Evolutionary conservation across 2,113 vertebrate species (phyloP).

Genomic region (Ptilonorhynchus violaceus): DNA sequence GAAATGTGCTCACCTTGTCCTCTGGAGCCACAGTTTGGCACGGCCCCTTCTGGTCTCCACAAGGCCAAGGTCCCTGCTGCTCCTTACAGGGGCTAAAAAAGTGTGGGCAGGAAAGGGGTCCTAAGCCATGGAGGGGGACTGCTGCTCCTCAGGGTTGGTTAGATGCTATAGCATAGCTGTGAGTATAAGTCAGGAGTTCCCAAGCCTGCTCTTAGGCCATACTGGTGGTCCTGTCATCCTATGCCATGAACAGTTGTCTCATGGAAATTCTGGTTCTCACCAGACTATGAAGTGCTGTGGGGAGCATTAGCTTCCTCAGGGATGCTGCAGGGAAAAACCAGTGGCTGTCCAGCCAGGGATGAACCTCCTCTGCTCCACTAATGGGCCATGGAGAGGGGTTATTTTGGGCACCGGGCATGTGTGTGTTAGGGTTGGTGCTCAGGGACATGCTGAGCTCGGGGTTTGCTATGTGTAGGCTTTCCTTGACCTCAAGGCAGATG

Average conservation of each 20-base stretch:
- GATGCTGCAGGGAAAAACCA: neutral
- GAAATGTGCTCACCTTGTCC: neutral
- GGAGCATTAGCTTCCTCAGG: neutral
- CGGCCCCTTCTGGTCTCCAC: accelerated
- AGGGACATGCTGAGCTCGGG: accelerated
- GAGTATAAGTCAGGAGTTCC: neutral
- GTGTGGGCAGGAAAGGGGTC: neutral
- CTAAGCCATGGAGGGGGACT: neutral
- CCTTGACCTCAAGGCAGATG: constrained; percentile 86
- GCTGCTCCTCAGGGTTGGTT: neutral
- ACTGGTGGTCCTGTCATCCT: neutral
- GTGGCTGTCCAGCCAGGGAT: neutral
- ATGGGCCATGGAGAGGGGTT: neutral
- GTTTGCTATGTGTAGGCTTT: neutral
- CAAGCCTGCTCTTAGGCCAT: neutral
- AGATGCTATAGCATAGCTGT: neutral
- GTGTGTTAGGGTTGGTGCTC: neutral
- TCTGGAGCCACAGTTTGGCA: neutral
- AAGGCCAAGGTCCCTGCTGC: neutral
- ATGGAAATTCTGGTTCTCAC: neutral
- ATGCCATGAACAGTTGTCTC: neutral
- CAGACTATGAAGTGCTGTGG: neutral
- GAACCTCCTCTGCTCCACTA: neutral
- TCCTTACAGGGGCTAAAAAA: neutral
- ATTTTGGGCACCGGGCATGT: accelerated